Evolutionary conservation across 1,140 invertebrate species (phyloP).

Genomic region (Bombus waltoni): DNA sequence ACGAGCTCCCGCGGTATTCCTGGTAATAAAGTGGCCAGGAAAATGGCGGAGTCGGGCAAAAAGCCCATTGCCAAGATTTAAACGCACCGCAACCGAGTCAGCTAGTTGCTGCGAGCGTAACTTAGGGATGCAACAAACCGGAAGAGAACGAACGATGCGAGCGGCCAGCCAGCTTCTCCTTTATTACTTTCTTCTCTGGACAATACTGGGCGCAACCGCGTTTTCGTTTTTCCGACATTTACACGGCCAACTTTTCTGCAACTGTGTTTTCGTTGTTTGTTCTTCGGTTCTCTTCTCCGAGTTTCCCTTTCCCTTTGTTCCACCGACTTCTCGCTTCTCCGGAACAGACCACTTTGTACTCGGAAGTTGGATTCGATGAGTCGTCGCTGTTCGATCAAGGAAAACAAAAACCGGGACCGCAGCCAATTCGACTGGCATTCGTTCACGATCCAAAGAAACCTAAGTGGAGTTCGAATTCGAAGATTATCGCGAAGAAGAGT

Average conservation of each 20-base stretch:
- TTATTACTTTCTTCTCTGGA: slow-evolving; percentile 30
- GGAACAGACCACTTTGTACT: slow-evolving; percentile 19
- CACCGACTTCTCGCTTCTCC: background rate
- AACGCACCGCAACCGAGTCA: slow-evolving; percentile 48
- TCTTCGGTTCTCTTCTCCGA: background rate
- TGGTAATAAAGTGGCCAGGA: slow-evolving; percentile 51
- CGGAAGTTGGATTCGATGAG: slow-evolving; percentile 7
- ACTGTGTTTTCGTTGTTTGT: background rate
- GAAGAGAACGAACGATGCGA: background rate
- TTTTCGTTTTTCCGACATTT: background rate
- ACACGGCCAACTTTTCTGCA: background rate
- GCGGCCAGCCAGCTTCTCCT: background rate
- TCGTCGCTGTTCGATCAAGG: background rate
- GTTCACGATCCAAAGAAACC: background rate
- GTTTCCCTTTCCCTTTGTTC: slow-evolving; percentile 1
- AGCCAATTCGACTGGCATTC: background rate
- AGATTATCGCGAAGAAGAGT: background rate
- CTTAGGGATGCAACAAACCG: slow-evolving; percentile 5
- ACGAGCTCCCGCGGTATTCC: slow-evolving; percentile 48
- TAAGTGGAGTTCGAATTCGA: background rate
- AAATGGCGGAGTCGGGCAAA: slow-evolving; percentile 22
- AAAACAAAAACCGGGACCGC: background rate
- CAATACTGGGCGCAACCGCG: background rate
- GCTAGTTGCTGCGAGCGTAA: slow-evolving; percentile 15
- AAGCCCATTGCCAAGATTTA: slow-evolving; percentile 50